These are phyloP conservation scores for Lutjanus argentimaculatus DNA, from an alignment of 2,797 vertebrate genomes.

Conservation along the genomic window DNA sequence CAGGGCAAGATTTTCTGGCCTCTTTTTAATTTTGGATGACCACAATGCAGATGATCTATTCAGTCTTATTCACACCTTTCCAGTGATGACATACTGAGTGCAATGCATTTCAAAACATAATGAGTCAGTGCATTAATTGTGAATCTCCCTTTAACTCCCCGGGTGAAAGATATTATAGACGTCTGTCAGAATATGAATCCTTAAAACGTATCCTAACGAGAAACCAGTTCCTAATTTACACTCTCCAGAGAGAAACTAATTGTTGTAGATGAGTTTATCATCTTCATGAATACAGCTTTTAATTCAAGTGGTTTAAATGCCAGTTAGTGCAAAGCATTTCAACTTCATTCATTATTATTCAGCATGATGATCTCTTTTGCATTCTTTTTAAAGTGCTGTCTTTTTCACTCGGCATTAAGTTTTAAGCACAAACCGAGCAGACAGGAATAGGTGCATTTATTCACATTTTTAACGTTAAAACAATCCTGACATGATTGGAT, in stretches of 20 bases:
- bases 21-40: constrained; percentile 19
- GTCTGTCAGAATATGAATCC: constrained; percentile 16
- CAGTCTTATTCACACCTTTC: constrained; percentile 42
- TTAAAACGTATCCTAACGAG: neutral
- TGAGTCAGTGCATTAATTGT: constrained; percentile 30
- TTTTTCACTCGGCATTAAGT: neutral
- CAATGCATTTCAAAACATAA: constrained; percentile 40
- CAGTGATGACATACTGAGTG: constrained; percentile 42
- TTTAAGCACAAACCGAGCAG: neutral
- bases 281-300: constrained; percentile 34
- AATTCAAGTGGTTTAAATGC: constrained; percentile 33
- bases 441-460: neutral
- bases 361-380: constrained; percentile 15
- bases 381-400: constrained; percentile 5
- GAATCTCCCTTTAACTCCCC: constrained; percentile 3
- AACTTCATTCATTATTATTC: constrained; percentile 22
- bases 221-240: constrained; percentile 14
- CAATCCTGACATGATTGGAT: constrained; percentile 10
- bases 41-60: constrained; percentile 25
- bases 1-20: neutral
- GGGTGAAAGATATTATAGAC: constrained; percentile 12
- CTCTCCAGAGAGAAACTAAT: constrained; percentile 6
- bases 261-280: constrained; percentile 31
- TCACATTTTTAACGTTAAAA: constrained; percentile 1
- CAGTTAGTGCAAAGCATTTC: constrained; percentile 21